Evolutionary conservation across 2,113 vertebrate genomes (phyloP).

Genomic region (Tetraodon nigroviridis): DNA sequence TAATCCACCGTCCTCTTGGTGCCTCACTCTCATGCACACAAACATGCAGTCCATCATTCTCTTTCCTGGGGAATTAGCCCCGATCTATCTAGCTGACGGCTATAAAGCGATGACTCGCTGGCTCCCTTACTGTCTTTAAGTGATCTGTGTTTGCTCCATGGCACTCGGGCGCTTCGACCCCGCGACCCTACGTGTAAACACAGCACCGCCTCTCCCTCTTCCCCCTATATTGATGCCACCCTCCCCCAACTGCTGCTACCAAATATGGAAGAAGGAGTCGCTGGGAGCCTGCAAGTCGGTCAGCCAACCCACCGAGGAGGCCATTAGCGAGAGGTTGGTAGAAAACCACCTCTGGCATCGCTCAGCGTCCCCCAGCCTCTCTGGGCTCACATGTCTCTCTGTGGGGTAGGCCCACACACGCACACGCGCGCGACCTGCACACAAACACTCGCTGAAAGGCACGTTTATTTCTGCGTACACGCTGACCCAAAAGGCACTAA

Average conservation of each 20-base stretch:
- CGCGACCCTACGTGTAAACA: conserved; percentile 69
- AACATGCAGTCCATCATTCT: conserved; percentile 19
- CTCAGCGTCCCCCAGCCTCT: conserved; percentile 47
- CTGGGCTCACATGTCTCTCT: conserved; percentile 16
- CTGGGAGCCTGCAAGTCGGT: conserved; percentile 55
- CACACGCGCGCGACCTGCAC: conserved; percentile 1
- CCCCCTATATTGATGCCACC: conserved; percentile 28
- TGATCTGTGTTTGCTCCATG: conserved; percentile 66
- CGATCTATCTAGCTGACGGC: conserved; percentile 31
- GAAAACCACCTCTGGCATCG: conserved; percentile 69
- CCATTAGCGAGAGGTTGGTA: conserved; percentile 62
- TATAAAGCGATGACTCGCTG: conserved; percentile 24
- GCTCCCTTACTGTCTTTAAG: conserved; percentile 56
- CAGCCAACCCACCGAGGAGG: conserved; percentile 53
- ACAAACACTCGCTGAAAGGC: conserved; percentile 32
- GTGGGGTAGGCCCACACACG: conserved; percentile 18
- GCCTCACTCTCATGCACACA: conserved; percentile 4
- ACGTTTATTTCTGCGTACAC: conserved; percentile 13
- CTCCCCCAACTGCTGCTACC: conserved; percentile 39
- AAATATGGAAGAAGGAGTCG: conserved; percentile 68
- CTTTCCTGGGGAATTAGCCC: conserved; percentile 36
- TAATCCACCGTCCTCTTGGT: conserved; percentile 9
- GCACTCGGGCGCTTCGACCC: conserved; percentile 53
- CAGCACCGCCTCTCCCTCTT: conserved; percentile 28
- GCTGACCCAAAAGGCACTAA: conserved; percentile 38